Evolutionary conservation across 1,140 invertebrate genomes (phyloP).

Genomic region (Hypsibius dujardini): DNA sequence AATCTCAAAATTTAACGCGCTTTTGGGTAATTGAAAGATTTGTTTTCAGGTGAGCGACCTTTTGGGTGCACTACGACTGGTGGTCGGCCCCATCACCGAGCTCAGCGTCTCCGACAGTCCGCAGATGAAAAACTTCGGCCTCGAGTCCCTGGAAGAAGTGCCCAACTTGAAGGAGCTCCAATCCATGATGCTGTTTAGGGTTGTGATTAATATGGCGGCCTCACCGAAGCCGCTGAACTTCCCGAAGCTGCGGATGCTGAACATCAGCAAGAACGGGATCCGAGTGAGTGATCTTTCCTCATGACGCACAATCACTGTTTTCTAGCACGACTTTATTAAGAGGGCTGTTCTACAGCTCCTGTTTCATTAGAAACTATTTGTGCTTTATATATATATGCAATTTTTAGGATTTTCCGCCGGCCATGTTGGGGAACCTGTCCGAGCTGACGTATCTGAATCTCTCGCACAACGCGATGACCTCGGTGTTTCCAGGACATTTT

Average conservation of each 20-base stretch:
- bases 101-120: background rate
- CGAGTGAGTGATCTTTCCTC: too few species aligned
- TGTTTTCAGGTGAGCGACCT: background rate
- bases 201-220: background rate
- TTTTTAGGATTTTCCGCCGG: background rate
- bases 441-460: conserved; percentile 15
- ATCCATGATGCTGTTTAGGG: background rate
- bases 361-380: too few species aligned
- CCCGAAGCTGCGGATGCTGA: background rate
- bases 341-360: too few species aligned
- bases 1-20: background rate
- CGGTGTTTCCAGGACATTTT: background rate
- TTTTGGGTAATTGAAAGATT: background rate
- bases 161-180: background rate
- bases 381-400: too few species aligned
- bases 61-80: background rate
- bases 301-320: too few species aligned
- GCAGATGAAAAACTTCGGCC: conserved; percentile 8
- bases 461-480: conserved; percentile 3
- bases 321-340: too few species aligned
- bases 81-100: background rate
- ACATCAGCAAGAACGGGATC: conserved; percentile 15
- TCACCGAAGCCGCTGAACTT: background rate
- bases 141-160: conserved; percentile 6
- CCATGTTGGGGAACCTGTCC: background rate